Evolutionary conservation across 2,888 invertebrate species (phyloP).

Genomic region (Endotricha flammealis): DNA sequence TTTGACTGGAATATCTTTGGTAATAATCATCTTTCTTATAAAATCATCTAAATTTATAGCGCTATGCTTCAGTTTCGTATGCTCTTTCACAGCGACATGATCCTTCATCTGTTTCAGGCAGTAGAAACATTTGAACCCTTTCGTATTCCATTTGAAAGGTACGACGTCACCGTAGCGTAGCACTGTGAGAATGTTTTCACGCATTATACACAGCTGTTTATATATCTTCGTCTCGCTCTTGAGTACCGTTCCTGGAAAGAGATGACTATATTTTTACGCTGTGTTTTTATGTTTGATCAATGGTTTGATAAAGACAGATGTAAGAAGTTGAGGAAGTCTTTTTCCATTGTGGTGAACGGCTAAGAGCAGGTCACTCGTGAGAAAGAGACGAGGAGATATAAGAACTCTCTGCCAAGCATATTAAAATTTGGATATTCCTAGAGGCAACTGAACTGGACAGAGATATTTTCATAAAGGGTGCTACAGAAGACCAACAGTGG

Average conservation of each 20-base stretch:
- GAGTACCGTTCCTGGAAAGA: slow-evolving; percentile 52
- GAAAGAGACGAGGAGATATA: too few relatives aligned
- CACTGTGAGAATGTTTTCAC: slow-evolving; percentile 44
- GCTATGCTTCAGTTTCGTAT: slow-evolving; percentile 36
- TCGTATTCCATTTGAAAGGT: slow-evolving; percentile 57
- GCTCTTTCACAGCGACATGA: slow-evolving; percentile 40
- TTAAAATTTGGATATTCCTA: too few relatives aligned
- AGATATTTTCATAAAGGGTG: too few relatives aligned
- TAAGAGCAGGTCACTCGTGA: too few relatives aligned
- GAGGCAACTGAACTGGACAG: too few relatives aligned
- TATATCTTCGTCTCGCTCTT: slow-evolving; percentile 29
- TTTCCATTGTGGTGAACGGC: too few relatives aligned
- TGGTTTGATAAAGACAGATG: too few relatives aligned
- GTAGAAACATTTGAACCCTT: slow-evolving; percentile 55
- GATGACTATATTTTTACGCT: slow-evolving; percentile 32
- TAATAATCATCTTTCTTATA: slow-evolving; percentile 40
- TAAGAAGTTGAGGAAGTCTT: too few relatives aligned
- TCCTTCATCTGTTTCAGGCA: slow-evolving; percentile 48
- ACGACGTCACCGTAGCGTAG: slow-evolving; percentile 48
- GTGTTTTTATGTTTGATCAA: too few relatives aligned
- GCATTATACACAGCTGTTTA: slow-evolving; percentile 38
- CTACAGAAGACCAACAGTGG: too few relatives aligned
- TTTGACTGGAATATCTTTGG: slow-evolving; percentile 58
- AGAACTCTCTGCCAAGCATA: too few relatives aligned
- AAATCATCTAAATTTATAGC: slow-evolving; percentile 34